A percentile compares a stretch with the other conserved stretches of the same genome.
phyloP scores from a whole-genome alignment of 2,113 vertebrate species.

The Clarias macrocephalus region DNA sequence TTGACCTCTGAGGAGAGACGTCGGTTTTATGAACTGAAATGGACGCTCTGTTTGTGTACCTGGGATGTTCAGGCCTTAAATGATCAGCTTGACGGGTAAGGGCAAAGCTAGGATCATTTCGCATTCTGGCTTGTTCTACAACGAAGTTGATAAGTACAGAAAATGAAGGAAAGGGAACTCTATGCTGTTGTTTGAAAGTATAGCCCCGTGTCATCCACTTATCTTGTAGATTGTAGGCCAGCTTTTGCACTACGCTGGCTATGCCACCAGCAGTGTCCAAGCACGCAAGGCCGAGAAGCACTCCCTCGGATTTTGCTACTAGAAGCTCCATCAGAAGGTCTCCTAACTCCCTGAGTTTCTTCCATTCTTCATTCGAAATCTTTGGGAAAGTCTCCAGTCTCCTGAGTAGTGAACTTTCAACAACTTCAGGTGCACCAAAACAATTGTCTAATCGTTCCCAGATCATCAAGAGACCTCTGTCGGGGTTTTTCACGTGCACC shows the following conservation, averaged over 20 bases:
- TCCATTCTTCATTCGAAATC: constrained; percentile 21
- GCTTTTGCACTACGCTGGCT: constrained; percentile 29
- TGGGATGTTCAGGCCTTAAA: background rate
- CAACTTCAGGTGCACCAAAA: background rate
- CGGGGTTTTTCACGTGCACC: background rate
- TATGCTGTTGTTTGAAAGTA: constrained; percentile 26
- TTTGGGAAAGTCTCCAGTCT: constrained; percentile 9
- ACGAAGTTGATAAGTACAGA: constrained; percentile 22
- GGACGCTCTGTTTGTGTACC: background rate
- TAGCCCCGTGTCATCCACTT: constrained; percentile 28
- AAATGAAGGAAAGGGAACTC: constrained; percentile 28
- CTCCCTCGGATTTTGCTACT: constrained; percentile 1
- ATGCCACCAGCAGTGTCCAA: constrained; percentile 26
- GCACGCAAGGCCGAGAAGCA: background rate
- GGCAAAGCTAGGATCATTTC: constrained; percentile 35
- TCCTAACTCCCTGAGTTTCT: background rate
- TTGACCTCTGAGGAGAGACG: background rate
- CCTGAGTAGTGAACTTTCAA: constrained; percentile 2
- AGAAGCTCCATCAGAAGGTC: constrained; percentile 11
- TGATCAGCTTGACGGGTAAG: background rate
- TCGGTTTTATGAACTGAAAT: constrained; percentile 13
- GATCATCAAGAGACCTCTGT: background rate
- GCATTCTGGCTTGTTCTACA: constrained; percentile 12
- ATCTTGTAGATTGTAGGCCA: constrained; percentile 34
- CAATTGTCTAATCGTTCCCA: background rate